These are phyloP conservation scores for Chionomys nivalis DNA, from an alignment of 2,113 vertebrate genomes.

Conservation along the genomic window DNA sequence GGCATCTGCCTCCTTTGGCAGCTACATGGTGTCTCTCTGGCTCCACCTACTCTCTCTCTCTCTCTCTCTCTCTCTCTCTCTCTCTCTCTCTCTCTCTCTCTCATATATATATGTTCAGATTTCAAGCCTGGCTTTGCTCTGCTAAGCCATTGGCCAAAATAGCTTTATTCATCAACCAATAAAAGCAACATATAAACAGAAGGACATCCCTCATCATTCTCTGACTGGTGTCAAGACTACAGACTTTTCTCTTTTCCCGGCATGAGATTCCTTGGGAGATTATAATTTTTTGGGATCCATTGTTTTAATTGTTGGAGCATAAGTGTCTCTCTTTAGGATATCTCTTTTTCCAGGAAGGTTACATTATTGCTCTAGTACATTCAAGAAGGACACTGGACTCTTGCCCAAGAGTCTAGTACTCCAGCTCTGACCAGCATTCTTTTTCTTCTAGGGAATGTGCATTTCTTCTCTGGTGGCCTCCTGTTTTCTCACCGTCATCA, in stretches of 20 bases:
- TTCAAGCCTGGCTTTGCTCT: no score
- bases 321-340: background rate
- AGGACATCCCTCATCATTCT: no score
- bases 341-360: background rate
- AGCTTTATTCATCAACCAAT: no score
- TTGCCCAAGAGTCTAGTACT: background rate
- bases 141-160: no score
- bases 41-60: no score
- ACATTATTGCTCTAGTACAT: background rate
- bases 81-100: no score
- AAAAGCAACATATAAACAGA: no score
- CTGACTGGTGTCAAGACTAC: no score
- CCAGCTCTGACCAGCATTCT: slow-evolving; percentile 62
- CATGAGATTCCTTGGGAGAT: background rate
- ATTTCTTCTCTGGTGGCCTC: slow-evolving; percentile 94
- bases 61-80: no score
- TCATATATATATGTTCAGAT: no score
- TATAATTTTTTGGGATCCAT: background rate
- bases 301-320: background rate
- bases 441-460: slow-evolving; percentile 88
- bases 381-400: background rate
- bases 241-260: background rate
- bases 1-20: no score
- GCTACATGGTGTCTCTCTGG: no score
- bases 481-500: slow-evolving; percentile 91